Conservation (phyloP, 2,888 invertebrate species). For the Drosophila leonis region DNA sequence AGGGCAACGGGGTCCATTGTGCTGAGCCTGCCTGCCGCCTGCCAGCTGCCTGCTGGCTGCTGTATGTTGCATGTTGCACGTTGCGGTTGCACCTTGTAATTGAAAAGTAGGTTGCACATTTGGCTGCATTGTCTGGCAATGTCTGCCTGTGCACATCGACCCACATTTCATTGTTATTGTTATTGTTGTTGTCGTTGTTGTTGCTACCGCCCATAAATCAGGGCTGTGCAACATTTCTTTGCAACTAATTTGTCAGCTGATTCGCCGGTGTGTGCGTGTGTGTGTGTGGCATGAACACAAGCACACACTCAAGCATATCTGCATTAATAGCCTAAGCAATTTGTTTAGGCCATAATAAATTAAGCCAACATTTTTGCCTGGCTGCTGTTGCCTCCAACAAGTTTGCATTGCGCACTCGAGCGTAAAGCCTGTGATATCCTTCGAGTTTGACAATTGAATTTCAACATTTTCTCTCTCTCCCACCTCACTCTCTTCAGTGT, state of each 20-base stretch:
- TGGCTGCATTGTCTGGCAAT: constrained; percentile 62
- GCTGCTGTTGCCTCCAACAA: constrained; percentile 18
- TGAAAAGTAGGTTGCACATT: constrained; percentile 80
- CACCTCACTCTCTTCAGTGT: neutral
- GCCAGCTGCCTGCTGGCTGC: constrained; percentile 19
- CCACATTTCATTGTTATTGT: constrained; percentile 41
- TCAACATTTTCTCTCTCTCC: constrained; percentile 33
- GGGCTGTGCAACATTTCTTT: constrained; percentile 47
- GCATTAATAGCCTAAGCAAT: constrained; percentile 52
- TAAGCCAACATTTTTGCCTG: constrained; percentile 60
- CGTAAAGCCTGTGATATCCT: constrained; percentile 78
- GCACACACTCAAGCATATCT: constrained; percentile 17
- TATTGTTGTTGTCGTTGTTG: constrained; percentile 18
- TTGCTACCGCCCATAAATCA: constrained; percentile 53
- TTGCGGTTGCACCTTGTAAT: constrained; percentile 58
- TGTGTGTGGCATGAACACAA: constrained; percentile 27
- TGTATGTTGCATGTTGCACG: constrained; percentile 19
- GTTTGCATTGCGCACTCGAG: constrained; percentile 59
- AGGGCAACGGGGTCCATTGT: constrained; percentile 49
- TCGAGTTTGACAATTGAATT: constrained; percentile 75
- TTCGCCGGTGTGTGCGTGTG: constrained; percentile 34
- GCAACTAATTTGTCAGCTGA: constrained; percentile 70
- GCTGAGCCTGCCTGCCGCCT: constrained; percentile 8
- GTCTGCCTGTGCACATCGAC: constrained; percentile 28
- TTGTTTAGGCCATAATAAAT: constrained; percentile 71